Base-by-base conservation (phyloP, 2,113 vertebrate genomes). In the Nematolebias whitei region DNA sequence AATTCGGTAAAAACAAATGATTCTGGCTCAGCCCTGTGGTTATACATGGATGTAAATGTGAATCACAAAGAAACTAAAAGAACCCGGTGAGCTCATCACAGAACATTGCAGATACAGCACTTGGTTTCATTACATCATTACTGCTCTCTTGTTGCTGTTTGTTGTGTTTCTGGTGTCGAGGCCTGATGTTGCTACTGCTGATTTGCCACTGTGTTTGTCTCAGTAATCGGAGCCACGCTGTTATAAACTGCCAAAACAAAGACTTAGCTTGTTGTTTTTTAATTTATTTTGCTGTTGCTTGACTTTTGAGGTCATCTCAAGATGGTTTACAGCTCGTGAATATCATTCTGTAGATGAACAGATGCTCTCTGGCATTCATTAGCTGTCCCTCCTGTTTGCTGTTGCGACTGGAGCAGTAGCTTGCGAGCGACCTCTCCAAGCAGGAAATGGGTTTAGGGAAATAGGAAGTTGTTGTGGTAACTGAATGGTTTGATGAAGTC, bases 381-480 rank as follows among this genome's bases (percentile, higher is more conserved):
- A 51, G 43, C 22, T 72, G 18, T 65, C 48, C 26, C 18, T 26
- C 48, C 47, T 14, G 44, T 32, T 72, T 66, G 67, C 69, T 0
- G 18, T 63, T 53, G 67, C 4, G 40, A 69, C 45, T 14, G 51
- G 45, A 66, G 71, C 61, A 49, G 66, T 39, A 63, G 76, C 50
- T 65, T 74, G 52, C 4, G 18, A 79, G 48, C 80, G 71, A 90
- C 66, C 80, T 68, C 56, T 22, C 39, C 39, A 68, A 79, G 75
- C 80, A 90, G 92, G 91, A 93, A 92, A 89, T 87, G 39, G 65
- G 39, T 70, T 78, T 66, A 80, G 71, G 76, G 85, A 85, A 92
- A 91, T 75, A 81, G 92, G 92, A 93, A 93, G 92, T 93, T 90
- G 90, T 92, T 92, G 90, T 86, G 84, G 87, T 91, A 84, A 80